A percentile compares a stretch with the other conserved stretches of the same genome.
These are phyloP conservation scores for Sarcoramphus papa DNA, from an alignment of 2,797 vertebrate genomes.

Conservation along the genomic window DNA sequence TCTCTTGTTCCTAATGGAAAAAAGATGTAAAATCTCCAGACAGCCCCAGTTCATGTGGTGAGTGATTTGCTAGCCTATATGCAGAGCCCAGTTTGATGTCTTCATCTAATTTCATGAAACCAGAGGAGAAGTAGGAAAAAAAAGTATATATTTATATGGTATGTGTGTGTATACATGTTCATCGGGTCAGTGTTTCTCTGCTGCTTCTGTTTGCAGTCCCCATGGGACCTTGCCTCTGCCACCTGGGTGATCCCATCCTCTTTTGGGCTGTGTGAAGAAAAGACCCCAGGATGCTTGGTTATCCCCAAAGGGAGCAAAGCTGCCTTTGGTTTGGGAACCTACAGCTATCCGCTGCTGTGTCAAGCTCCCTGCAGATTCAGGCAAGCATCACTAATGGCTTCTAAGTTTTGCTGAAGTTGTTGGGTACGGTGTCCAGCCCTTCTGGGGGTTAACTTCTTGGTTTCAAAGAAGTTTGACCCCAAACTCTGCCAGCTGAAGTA, in stretches of 20 bases:
- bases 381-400: background rate
- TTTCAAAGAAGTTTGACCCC: background rate
- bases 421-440: background rate
- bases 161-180: background rate
- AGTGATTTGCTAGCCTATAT: background rate
- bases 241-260: accelerated
- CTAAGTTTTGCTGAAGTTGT: background rate
- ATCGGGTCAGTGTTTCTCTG: background rate
- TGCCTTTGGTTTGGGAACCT: background rate
- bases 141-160: background rate
- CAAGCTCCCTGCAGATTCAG: background rate
- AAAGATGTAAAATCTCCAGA: background rate
- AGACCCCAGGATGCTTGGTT: background rate
- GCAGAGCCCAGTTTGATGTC: background rate
- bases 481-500: background rate
- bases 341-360: background rate
- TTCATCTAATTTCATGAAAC: background rate
- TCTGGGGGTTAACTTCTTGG: background rate
- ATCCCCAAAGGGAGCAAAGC: background rate
- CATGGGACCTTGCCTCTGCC: background rate
- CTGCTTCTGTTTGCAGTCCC: background rate
- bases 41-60: background rate
- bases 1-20: slow-evolving; percentile 31
- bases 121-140: background rate
- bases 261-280: background rate